A percentile compares a stretch with the other conserved stretches of the same genome.
Conservation (phyloP, 2,113 vertebrate genomes). For the Platichthys flesus region DNA sequence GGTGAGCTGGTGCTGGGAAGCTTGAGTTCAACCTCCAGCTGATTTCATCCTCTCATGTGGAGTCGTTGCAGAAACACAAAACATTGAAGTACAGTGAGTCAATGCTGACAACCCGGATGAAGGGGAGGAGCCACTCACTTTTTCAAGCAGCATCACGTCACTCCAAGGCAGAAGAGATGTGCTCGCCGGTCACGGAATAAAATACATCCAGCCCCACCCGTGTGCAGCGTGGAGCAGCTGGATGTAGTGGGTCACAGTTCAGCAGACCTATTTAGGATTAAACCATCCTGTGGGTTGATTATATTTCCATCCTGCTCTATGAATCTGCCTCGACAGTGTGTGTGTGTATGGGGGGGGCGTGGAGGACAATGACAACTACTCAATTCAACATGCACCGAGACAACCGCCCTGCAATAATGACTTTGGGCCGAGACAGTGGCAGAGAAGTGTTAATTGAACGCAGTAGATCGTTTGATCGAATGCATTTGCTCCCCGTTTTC, state of each 20-base stretch:
- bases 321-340: too few relatives aligned
- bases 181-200: conserved; percentile 30
- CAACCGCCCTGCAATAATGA: not conserved
- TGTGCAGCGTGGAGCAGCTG: not conserved
- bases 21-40: conserved; percentile 44
- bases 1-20: conserved; percentile 47
- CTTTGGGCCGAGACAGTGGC: not conserved
- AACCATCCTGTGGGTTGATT: conserved; percentile 66
- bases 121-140: conserved; percentile 26
- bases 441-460: conserved; percentile 12
- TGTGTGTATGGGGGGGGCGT: too few relatives aligned
- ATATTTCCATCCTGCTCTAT: conserved; percentile 26
- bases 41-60: conserved; percentile 25
- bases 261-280: conserved; percentile 52
- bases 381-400: too few relatives aligned
- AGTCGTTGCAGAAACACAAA: conserved; percentile 28
- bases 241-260: conserved; percentile 50
- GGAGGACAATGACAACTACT: too few relatives aligned
- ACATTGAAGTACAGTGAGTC: conserved; percentile 18
- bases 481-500: not conserved
- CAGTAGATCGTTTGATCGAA: not conserved
- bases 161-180: conserved; percentile 29
- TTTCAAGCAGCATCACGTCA: conserved; percentile 18
- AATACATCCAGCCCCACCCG: conserved; percentile 14
- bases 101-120: conserved; percentile 10